phyloP scores from a whole-genome alignment of 2,888 invertebrate genomes.

The Tenodera sinensis region DNA sequence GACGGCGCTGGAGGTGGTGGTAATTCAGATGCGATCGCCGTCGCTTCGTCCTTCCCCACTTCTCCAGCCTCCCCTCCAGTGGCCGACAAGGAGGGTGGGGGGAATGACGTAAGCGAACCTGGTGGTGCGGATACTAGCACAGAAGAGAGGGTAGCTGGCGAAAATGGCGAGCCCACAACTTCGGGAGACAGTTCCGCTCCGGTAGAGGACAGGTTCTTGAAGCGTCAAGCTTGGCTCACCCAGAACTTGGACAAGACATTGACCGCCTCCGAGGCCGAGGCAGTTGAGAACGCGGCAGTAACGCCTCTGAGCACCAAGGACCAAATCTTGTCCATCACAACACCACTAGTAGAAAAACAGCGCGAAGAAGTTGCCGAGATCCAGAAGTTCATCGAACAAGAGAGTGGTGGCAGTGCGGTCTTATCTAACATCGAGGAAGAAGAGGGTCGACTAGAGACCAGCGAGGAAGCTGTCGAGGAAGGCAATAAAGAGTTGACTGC shows the following conservation, averaged over 20 bases:
- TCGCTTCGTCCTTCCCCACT: not conserved
- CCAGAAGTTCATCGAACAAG: not conserved
- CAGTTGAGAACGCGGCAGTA: not conserved
- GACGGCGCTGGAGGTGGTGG: conserved; percentile 48
- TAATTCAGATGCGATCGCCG: conserved; percentile 30
- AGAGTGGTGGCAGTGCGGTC: conserved; percentile 34
- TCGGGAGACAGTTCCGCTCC: not conserved
- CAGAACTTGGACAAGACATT: not conserved
- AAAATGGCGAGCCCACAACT: not conserved
- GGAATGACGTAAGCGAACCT: not conserved
- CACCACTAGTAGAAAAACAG: not conserved
- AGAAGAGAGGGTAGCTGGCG: not conserved
- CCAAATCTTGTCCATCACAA: conserved; percentile 7
- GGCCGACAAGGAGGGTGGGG: not conserved
- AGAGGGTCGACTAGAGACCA: conserved; percentile 38
- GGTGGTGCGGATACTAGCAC: not conserved
- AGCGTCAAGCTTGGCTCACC: not conserved
- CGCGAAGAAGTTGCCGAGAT: not conserved
- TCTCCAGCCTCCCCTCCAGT: not conserved
- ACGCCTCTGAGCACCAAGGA: not conserved
- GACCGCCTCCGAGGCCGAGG: not conserved
- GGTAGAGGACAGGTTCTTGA: not conserved
- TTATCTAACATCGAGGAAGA: conserved; percentile 15
- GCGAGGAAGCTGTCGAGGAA: conserved; percentile 38
- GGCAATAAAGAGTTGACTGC: conserved; percentile 33